Evolutionary conservation across 2,113 vertebrate species (phyloP).

Genomic region (human (Homo sapiens)): DNA sequence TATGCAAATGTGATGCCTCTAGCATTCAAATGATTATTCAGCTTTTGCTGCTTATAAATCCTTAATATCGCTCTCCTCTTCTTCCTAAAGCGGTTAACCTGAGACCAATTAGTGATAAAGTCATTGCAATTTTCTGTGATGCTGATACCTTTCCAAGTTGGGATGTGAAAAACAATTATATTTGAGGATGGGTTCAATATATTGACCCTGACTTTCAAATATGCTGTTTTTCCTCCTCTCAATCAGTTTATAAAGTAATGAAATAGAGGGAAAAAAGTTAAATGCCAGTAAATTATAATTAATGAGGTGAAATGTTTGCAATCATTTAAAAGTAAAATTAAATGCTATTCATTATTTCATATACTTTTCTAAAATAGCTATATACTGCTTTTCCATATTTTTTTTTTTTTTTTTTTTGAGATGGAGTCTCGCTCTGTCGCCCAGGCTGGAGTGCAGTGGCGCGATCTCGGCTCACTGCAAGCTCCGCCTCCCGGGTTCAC

Average conservation of each 20-base stretch:
- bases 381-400: not conserved
- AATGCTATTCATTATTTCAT: not conserved
- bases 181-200: not conserved
- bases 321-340: not conserved
- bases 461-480: too few relatives aligned
- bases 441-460: too few relatives aligned
- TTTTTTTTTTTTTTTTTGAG: not conserved
- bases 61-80: not conserved
- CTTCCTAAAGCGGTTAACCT: slow-evolving; percentile 17
- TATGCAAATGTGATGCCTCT: slow-evolving; percentile 13
- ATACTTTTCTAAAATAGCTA: not conserved
- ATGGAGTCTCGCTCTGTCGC: too few relatives aligned
- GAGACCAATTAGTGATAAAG: slow-evolving; percentile 29
- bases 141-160: not conserved
- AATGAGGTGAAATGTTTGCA: not conserved
- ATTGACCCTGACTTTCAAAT: not conserved
- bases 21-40: slow-evolving; percentile 32
- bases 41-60: slow-evolving; percentile 25
- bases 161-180: not conserved
- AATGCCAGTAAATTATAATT: not conserved
- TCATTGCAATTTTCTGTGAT: slow-evolving; percentile 13
- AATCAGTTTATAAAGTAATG: not conserved
- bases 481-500: too few relatives aligned
- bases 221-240: not conserved
- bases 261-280: not conserved